Conservation (phyloP, 2,797 vertebrate genomes). For the Sebastes kiyomatsui region DNA sequence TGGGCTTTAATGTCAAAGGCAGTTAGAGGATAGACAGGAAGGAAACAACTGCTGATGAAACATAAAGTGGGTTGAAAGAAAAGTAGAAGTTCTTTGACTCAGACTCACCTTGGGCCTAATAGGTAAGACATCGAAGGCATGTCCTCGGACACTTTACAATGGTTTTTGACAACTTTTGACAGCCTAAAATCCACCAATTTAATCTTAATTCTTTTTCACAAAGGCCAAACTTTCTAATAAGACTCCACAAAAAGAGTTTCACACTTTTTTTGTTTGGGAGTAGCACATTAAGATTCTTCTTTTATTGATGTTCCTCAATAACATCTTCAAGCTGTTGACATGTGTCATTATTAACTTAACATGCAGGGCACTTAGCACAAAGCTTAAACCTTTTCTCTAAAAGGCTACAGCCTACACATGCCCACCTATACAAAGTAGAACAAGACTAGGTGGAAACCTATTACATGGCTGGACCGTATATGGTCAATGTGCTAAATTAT, state of each 20-base stretch:
- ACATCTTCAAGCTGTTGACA: background rate
- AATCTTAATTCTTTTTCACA: background rate
- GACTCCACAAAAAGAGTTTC: background rate
- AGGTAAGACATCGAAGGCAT: constrained; percentile 10
- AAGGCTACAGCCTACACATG: no score
- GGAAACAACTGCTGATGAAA: constrained; percentile 28
- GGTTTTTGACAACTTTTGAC: constrained; percentile 23
- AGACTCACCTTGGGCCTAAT: constrained; percentile 18
- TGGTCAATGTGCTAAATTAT: background rate
- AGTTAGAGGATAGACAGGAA: constrained; percentile 1
- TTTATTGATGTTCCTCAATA: background rate
- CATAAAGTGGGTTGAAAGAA: constrained; percentile 31
- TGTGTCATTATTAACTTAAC: background rate
- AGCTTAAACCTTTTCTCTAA: background rate
- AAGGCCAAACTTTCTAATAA: background rate
- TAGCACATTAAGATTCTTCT: background rate
- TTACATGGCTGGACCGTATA: background rate
- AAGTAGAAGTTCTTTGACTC: constrained; percentile 27
- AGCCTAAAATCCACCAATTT: background rate
- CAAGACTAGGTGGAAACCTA: no score
- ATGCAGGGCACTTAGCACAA: background rate
- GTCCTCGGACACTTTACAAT: constrained; percentile 1
- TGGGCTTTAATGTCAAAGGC: constrained; percentile 38
- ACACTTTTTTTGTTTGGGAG: background rate
- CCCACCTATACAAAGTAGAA: no score